A percentile compares a stretch with the other conserved stretches of the same genome.
These are phyloP conservation scores for Drosophila mulleri DNA, from an alignment of 2,888 invertebrate species.

Conservation along the genomic window DNA sequence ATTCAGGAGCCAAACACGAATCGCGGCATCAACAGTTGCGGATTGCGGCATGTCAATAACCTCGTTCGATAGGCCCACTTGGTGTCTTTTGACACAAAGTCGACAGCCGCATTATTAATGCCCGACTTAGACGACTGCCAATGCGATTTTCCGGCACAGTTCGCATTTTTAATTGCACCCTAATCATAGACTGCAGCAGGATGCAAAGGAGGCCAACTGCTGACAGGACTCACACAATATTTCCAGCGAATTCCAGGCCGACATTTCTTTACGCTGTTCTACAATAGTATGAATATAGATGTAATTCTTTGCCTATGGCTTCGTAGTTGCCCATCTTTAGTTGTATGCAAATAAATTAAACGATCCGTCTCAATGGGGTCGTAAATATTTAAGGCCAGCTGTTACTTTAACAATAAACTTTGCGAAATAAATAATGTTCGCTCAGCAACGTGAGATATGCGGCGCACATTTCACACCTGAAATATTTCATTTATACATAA, in stretches of 20 bases:
- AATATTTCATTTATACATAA: conserved; percentile 1
- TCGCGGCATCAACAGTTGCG: conserved; percentile 21
- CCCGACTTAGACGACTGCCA: conserved; percentile 42
- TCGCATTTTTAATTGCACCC: conserved; percentile 67
- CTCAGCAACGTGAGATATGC: neutral
- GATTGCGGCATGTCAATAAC: conserved; percentile 61
- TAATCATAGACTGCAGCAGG: conserved; percentile 23
- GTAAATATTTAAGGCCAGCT: neutral
- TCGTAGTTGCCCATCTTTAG: neutral
- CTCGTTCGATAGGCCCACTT: conserved; percentile 47
- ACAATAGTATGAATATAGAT: no score
- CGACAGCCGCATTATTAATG: conserved; percentile 59
- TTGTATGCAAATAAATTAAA: neutral
- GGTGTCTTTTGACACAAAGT: conserved; percentile 23
- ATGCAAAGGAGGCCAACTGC: conserved; percentile 55
- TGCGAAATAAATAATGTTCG: neutral
- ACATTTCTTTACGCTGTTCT: neutral
- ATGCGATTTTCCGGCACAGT: conserved; percentile 65
- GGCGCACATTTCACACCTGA: neutral
- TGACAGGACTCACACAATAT: conserved; percentile 34
- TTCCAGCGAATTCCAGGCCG: neutral
- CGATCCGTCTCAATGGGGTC: neutral
- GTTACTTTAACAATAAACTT: neutral
- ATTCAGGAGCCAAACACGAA: neutral
- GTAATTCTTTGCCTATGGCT: neutral